Percentiles rank a stretch among this genome's conserved stretches.
Evolutionary conservation across 1,140 invertebrate genomes (phyloP).

Genomic region (Brachionus rubens): DNA sequence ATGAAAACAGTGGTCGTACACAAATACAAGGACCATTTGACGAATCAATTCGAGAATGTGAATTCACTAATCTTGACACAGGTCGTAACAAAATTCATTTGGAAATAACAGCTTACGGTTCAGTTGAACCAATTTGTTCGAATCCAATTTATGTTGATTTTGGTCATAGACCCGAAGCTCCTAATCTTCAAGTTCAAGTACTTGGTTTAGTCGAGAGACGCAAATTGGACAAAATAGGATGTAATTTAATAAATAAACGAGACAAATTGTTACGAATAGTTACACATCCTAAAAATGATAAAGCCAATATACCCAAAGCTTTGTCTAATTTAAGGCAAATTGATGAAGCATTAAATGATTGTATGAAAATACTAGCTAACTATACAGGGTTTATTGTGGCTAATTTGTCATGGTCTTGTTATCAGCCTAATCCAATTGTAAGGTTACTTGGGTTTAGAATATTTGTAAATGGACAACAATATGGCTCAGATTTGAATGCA

Average conservation of each 20-base stretch:
- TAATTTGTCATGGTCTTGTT: constrained; percentile 57
- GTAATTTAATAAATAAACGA: constrained; percentile 58
- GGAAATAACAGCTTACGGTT: constrained; percentile 53
- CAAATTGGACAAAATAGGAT: constrained; percentile 57
- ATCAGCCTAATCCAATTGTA: constrained; percentile 55
- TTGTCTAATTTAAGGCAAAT: constrained; percentile 54
- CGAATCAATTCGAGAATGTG: constrained; percentile 20
- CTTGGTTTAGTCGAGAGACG: constrained; percentile 57
- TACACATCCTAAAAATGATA: constrained; percentile 11
- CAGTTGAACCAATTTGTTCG: constrained; percentile 53
- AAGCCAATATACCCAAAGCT: constrained; percentile 52
- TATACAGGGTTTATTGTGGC: constrained; percentile 57
- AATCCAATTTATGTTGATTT: constrained; percentile 55
- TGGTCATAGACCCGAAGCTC: constrained; percentile 54
- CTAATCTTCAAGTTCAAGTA: constrained; percentile 55
- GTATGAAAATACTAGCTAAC: constrained; percentile 53
- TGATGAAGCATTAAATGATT: constrained; percentile 56
- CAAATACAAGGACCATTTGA: constrained; percentile 36
- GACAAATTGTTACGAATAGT: constrained; percentile 51
- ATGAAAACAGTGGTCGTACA: not conserved
- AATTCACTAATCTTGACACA: constrained; percentile 3
- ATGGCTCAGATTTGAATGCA: constrained; percentile 55
- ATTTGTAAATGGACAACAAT: constrained; percentile 59
- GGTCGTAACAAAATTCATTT: constrained; percentile 43
- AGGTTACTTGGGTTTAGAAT: constrained; percentile 55